These are phyloP conservation scores for Antigone vipio DNA, from an alignment of 2,113 vertebrate species.

Conservation along the genomic window DNA sequence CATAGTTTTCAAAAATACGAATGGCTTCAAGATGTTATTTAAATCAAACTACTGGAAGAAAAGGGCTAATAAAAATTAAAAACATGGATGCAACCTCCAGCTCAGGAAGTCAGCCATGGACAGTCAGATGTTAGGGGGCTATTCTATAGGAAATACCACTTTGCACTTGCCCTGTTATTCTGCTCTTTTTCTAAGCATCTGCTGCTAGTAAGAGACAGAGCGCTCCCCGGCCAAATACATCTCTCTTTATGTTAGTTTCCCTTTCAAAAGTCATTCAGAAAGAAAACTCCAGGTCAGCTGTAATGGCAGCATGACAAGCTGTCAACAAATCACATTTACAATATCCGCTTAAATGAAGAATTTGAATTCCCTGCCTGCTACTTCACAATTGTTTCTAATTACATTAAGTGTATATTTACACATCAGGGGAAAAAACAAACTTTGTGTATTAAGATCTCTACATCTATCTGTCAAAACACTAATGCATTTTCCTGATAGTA, in stretches of 20 bases:
- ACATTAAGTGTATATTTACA: constrained; percentile 27
- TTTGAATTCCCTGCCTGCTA: constrained; percentile 1
- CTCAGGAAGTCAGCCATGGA: neutral
- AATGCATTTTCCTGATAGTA: constrained; percentile 1
- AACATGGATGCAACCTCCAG: neutral
- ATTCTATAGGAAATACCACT: neutral
- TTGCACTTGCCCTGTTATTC: neutral
- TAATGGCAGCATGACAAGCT: neutral
- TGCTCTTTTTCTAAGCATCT: neutral
- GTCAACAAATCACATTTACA: constrained; percentile 11
- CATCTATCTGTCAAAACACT: constrained; percentile 25
- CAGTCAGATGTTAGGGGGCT: neutral
- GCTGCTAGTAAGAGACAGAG: neutral
- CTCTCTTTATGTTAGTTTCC: neutral
- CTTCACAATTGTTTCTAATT: constrained; percentile 46
- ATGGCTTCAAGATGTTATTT: neutral
- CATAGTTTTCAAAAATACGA: neutral
- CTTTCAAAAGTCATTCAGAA: neutral
- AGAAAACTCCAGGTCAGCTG: constrained; percentile 9
- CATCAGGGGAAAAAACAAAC: neutral
- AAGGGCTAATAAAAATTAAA: neutral
- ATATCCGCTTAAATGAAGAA: neutral
- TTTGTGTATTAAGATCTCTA: neutral
- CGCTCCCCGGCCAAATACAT: neutral
- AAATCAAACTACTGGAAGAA: neutral